Base-by-base conservation (phyloP, 2,888 invertebrate genomes). In the Pseudococcus longispinus region DNA sequence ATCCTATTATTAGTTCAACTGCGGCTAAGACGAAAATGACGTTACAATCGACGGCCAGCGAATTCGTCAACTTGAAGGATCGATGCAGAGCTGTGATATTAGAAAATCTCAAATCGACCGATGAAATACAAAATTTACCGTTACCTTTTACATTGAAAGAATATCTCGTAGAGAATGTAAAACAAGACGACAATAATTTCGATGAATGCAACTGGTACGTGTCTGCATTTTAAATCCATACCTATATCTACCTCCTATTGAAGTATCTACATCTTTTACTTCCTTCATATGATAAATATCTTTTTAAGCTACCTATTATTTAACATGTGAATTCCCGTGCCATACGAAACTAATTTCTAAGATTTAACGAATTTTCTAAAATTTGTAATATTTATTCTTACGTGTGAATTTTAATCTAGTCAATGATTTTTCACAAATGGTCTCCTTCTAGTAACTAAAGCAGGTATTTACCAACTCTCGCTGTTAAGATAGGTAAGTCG, bases 1-100 rank as follows among this genome's bases (percentile, higher is more conserved):
- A 92, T 90, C 95, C 95, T 0, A 93, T 94, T 87, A 92, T 95
- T 13, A 93, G 94, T 89, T 95, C 95, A 2, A 95, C 95, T 0
- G 95, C 95, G 0, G 94, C 94, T 23, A 94, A 94, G 91, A 95
- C 95, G 2, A 94, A 94, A 91, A 94, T 95, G 94, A 92, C 93
- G 0, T 90, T 95, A 23, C 92, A 92, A 44, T 91, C 91, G 42
- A 92, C 93, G 89, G 92, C 92, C 88, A 90, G 94, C 65, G 94
- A 93, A 89, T 94, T 94, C 90, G 92, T 93, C 0, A 94, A 92
- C 90, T 91, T 95, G 8, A 94, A 95, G 89, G 95, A 95, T 90
- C 91, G 94, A 60, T 94, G 94, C 90, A 91, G 94, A 29, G 93
- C 93, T 0, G 92, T 92, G 86, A 93, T 95, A 88, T 92, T 94